Evolutionary conservation across 1,140 invertebrate species (phyloP).

Genomic region (Drosophila aff.): DNA sequence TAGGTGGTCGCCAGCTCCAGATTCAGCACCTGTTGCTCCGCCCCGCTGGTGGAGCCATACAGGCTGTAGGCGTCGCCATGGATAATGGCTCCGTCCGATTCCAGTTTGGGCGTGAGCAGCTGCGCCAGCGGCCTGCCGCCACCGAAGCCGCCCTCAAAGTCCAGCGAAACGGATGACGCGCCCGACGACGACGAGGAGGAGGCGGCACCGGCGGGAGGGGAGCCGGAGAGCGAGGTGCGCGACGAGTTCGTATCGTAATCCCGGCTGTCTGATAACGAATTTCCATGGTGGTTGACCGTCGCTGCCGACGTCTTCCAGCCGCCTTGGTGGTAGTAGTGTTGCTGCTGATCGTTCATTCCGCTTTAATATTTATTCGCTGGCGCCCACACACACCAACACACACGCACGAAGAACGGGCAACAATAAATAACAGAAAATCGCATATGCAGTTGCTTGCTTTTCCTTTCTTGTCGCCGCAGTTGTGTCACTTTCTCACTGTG

Average conservation of each 20-base stretch:
- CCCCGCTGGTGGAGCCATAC: conserved; percentile 46
- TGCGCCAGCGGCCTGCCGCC: conserved; percentile 50
- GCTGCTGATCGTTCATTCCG: conserved; percentile 68
- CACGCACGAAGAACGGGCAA: conserved; percentile 22
- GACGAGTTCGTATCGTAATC: conserved; percentile 81
- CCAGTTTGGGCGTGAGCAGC: conserved; percentile 53
- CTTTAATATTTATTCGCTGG: conserved; percentile 60
- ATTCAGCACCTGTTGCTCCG: conserved; percentile 83
- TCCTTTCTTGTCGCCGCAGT: conserved; percentile 7
- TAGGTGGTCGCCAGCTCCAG: conserved; percentile 65
- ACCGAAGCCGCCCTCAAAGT: conserved; percentile 43
- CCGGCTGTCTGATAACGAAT: conserved; percentile 79
- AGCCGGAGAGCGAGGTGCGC: conserved; percentile 69
- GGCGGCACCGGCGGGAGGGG: conserved; percentile 51
- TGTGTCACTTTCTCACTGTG: conserved; percentile 49
- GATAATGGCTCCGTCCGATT: conserved; percentile 28
- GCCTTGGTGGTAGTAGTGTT: conserved; percentile 28
- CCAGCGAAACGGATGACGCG: conserved; percentile 44
- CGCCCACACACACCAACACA: conserved; percentile 51
- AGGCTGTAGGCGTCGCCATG: conserved; percentile 49
- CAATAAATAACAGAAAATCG: conserved; percentile 30
- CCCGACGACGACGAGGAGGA: conserved; percentile 33
- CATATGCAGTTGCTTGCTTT: conserved; percentile 57
- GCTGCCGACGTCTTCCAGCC: conserved; percentile 46
- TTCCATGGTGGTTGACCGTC: conserved; percentile 49